Conservation (phyloP, 2,797 vertebrate genomes). For the Pseudochirops corinnae region DNA sequence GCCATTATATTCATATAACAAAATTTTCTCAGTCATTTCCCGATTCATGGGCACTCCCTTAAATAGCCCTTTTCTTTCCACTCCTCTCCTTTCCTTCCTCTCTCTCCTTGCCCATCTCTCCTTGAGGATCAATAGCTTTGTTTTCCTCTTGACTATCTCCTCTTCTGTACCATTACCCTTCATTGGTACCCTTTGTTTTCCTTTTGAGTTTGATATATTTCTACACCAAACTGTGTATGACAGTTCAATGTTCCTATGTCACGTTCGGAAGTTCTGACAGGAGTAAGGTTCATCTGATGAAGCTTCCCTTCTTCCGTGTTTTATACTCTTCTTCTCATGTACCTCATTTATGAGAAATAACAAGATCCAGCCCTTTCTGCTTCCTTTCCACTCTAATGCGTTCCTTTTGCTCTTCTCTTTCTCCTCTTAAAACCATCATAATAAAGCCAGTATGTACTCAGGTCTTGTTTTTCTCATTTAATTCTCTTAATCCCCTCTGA, state of each 20-base stretch:
- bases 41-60: background rate
- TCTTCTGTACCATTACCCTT: background rate
- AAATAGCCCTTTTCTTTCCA: background rate
- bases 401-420: background rate
- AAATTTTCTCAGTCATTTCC: background rate
- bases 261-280: too few species aligned
- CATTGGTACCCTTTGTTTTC: background rate
- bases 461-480: background rate
- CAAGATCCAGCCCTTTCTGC: background rate
- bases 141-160: background rate
- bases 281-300: too few species aligned
- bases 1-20: background rate
- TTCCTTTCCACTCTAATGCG: background rate
- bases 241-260: too few species aligned
- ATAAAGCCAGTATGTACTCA: background rate
- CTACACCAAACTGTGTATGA: background rate
- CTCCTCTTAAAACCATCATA: background rate
- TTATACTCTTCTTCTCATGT: too few species aligned
- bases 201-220: background rate
- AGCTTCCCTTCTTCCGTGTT: too few species aligned
- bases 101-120: background rate
- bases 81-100: background rate
- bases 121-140: background rate
- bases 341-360: background rate
- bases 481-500: background rate